Evolutionary conservation across 1,140 invertebrate genomes (phyloP).

Genomic region (Drosophila micromelanica): DNA sequence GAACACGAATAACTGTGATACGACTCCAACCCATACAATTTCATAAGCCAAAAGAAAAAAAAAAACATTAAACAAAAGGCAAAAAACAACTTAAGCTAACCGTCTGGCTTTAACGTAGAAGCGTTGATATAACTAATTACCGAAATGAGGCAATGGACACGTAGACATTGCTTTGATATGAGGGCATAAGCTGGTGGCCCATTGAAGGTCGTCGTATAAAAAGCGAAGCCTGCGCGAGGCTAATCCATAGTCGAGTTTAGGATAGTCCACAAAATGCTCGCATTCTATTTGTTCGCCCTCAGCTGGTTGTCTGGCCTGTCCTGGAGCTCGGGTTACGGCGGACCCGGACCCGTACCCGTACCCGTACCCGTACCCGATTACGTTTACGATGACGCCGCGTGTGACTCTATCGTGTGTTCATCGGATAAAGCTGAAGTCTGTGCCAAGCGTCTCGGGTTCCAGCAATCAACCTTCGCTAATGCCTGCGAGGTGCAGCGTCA

Average conservation of each 20-base stretch:
- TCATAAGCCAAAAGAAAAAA: slow-evolving; percentile 19
- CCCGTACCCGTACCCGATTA: slow-evolving; percentile 21
- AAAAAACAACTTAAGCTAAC: slow-evolving; percentile 25
- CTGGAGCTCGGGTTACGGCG: slow-evolving; percentile 26
- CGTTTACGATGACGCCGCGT: slow-evolving; percentile 10
- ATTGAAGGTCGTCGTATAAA: slow-evolving; percentile 50
- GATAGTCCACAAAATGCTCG: slow-evolving; percentile 47
- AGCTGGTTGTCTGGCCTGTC: slow-evolving; percentile 25
- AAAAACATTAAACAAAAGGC: neutral
- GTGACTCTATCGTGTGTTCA: slow-evolving; percentile 34
- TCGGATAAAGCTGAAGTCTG: slow-evolving; percentile 31
- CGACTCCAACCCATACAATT: slow-evolving; percentile 5
- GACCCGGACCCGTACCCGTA: slow-evolving; percentile 8
- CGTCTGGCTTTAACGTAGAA: slow-evolving; percentile 45
- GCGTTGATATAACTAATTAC: slow-evolving; percentile 33
- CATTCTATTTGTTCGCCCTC: slow-evolving; percentile 11
- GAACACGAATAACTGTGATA: slow-evolving; percentile 59
- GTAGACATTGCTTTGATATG: slow-evolving; percentile 67
- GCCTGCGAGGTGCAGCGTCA: slow-evolving; percentile 51
- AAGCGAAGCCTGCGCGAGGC: slow-evolving; percentile 40
- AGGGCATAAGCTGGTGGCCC: slow-evolving; percentile 20
- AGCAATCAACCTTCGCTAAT: slow-evolving; percentile 52
- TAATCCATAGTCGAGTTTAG: slow-evolving; percentile 52
- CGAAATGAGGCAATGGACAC: slow-evolving; percentile 50
- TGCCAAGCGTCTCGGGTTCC: slow-evolving; percentile 14